Base-by-base conservation (phyloP, 2,888 invertebrate species). In the Tenthredo scrophulariae region DNA sequence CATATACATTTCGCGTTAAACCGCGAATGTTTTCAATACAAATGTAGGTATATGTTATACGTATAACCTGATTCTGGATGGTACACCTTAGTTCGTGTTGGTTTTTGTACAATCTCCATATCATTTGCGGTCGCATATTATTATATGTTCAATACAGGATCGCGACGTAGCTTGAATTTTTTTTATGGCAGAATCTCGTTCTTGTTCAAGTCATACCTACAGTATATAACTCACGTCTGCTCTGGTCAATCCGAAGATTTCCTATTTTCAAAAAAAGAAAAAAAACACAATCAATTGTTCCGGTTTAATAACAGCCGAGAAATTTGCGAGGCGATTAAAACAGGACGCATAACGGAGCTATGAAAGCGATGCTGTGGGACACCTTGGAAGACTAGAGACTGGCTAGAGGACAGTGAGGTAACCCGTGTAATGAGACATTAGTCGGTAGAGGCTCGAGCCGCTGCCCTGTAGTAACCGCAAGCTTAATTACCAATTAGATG, bases 401-500 rank as follows among this genome's bases (percentile, higher is more conserved):
- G n/a, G 50, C 72, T 43, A 33, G n/a, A 43, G 83, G 83, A 83
- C 83, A 83, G 83, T 70, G 43, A 65, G 46, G 83, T 46, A 83
- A 83, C 46, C 83, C 83, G 83, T 83, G 83, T 83, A 83, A 83
- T 67, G 83, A 83, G 83, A 83, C 83, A 70, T 65, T 83, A 83
- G 67, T 33, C 83, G 83, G 67, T 65, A 70, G 46, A 70, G 46
- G 46, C 46, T 83, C 46, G 83, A 65, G 46, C 46, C 67, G 83
- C 29, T 46, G 74, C 83, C 67, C 43, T n/a, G 18, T 70, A 62
- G 91, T 92, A 92, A 92, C 92, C 89, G 89, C 89, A 89, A 90
- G 91, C 91, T 92, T 92, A 92, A 92, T 92, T 92, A 92, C 92
- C 92, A 92, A 92, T 92, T 92, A 92, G 92, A 92, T 90, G 90